A percentile compares a stretch with the other conserved stretches of the same genome.
phyloP scores from a whole-genome alignment of 2,113 vertebrate species.

The Forbesichthys agassizii region DNA sequence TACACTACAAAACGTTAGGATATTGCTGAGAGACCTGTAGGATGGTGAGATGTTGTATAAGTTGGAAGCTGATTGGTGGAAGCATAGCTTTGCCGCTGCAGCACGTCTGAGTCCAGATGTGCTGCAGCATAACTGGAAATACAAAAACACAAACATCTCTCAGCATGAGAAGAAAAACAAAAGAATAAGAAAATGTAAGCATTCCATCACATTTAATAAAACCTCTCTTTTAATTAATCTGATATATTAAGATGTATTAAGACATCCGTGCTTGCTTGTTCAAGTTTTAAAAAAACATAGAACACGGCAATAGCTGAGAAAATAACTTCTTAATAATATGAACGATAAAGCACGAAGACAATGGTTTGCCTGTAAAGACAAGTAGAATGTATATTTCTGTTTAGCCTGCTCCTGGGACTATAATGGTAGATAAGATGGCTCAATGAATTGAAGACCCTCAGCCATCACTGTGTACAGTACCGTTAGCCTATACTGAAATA shows the following conservation, averaged over 20 bases:
- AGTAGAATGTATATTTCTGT: background rate
- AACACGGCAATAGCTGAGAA: background rate
- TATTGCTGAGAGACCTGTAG: conserved; percentile 80
- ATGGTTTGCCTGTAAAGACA: background rate
- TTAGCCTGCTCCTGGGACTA: background rate
- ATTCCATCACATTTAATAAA: background rate
- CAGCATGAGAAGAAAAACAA: background rate
- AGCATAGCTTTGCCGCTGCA: conserved; percentile 89
- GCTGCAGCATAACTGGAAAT: conserved; percentile 93
- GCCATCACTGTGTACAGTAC: background rate
- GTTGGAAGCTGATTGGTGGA: conserved; percentile 88
- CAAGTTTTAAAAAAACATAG: background rate
- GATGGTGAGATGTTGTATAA: conserved; percentile 86
- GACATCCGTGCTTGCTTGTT: background rate
- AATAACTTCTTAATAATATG: background rate
- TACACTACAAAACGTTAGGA: background rate
- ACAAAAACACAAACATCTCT: conserved; percentile 36
- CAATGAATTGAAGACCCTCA: background rate
- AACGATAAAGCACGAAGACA: background rate
- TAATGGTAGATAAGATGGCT: background rate
- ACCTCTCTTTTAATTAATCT: background rate
- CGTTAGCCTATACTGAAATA: background rate
- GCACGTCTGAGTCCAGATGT: conserved; percentile 89
- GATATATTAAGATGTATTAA: background rate
- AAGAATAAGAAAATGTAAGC: no score